Evolutionary conservation across 35 echinoderm and acorn worm species (phyloP), one percentile per base, ranked within the genome.

Genomic region (Diadema setosum): DNA sequence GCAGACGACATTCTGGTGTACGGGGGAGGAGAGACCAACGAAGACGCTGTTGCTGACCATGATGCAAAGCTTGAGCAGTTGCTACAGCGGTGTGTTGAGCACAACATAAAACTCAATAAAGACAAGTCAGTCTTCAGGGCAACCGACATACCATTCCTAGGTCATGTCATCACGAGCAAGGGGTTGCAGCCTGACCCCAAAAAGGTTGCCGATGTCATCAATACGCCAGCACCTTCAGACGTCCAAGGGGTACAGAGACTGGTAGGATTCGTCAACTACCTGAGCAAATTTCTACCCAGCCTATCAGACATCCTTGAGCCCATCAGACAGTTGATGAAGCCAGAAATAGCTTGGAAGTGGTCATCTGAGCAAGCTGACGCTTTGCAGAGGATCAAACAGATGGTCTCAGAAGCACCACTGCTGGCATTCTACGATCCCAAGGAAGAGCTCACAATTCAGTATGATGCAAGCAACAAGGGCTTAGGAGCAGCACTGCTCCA

Each of bases 1-100:
- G 93, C 85, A 4, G 93, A 95, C 69, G 91, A 83, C 69, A 94
- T 85, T 58, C 81, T 90, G 18, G 67, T 90, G 12, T 85, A 59
- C 29, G 81, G 86, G 37, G 32, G 17, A 41, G 91, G 61, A 34
- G 45, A 83, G 23, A 93, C 73, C 20, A 58, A 46, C n/a, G 86
- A 89, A 73, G 80, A 88, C 24, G 80, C 86, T 32, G 87, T 61
- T 9, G 55, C n/a, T 29, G 65, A 75, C 33, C 92, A 89, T 75
- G 46, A 89, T 36, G 9, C 65, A 16, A 93, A 87, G 23, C 45
- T 93, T 1, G 70, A 45, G 31, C 41, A n/a, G 14, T 48, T 89
- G 2, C 44, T 93, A 17, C 20, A 89, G 34, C 84, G 85, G 85
- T 93, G 85, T 31, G 69, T 31, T 39, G 76, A 73, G 27, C 42